A percentile compares a stretch with the other conserved stretches of the same genome.
Conservation (phyloP, 1,140 invertebrate genomes). For the Heliothis subflexa region DNA sequence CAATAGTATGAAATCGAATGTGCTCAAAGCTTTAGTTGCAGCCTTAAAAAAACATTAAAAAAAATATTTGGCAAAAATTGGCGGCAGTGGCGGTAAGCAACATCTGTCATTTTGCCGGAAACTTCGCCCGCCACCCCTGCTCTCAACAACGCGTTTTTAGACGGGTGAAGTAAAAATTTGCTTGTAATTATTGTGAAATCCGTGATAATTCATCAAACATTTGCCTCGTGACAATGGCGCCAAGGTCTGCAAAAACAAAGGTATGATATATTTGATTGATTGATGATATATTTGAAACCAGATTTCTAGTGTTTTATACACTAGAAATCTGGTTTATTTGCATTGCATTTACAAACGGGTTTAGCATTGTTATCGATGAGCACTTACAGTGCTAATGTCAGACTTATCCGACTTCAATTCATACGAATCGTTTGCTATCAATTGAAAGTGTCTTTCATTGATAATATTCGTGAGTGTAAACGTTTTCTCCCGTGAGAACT, state of each 20-base stretch:
- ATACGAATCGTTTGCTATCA: slow-evolving; percentile 19
- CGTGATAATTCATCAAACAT: slow-evolving; percentile 59
- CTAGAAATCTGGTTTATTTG: slow-evolving; percentile 16
- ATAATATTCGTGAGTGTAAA: not conserved
- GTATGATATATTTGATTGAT: slow-evolving; percentile 62
- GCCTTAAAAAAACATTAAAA: slow-evolving; percentile 27
- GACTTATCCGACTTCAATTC: slow-evolving; percentile 13
- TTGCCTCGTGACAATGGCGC: slow-evolving; percentile 71
- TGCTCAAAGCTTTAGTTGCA: not conserved
- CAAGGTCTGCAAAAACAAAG: slow-evolving; percentile 75
- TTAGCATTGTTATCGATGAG: slow-evolving; percentile 64
- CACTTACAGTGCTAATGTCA: slow-evolving; percentile 25
- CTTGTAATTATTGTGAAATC: slow-evolving; percentile 59
- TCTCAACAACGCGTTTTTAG: slow-evolving; percentile 67
- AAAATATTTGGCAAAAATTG: slow-evolving; percentile 49
- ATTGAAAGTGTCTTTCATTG: not conserved
- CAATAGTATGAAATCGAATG: slow-evolving; percentile 4
- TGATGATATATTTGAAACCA: slow-evolving; percentile 53
- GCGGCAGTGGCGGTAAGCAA: slow-evolving; percentile 40
- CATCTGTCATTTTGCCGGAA: slow-evolving; percentile 65
- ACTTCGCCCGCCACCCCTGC: slow-evolving; percentile 69
- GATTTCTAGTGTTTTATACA: no score
- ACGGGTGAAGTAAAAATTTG: slow-evolving; percentile 61
- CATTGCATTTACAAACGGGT: slow-evolving; percentile 49
- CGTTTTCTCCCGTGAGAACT: not conserved